A percentile compares a stretch with the other conserved stretches of the same genome.
phyloP scores from a whole-genome alignment of 2,797 vertebrate genomes.

The Eutrigla gurnardus region DNA sequence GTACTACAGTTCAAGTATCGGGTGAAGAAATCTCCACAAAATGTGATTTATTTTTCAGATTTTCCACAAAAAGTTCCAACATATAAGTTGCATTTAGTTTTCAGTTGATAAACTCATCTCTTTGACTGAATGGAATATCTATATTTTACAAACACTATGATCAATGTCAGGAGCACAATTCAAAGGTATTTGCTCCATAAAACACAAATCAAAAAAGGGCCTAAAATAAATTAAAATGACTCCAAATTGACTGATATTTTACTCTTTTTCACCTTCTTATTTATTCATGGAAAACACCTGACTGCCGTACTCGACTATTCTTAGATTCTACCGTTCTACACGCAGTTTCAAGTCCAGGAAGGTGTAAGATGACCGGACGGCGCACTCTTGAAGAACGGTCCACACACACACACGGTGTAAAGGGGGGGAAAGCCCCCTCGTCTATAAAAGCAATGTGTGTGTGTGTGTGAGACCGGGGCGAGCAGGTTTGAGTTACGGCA shows the following conservation, averaged over 20 bases:
- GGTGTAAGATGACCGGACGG: constrained; percentile 55
- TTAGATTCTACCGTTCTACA: constrained; percentile 5
- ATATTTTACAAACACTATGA: background rate
- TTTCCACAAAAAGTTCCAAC: background rate
- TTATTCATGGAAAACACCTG: constrained; percentile 12
- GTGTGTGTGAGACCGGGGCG: constrained; percentile 32
- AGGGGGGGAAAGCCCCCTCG: constrained; percentile 77
- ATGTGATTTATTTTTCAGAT: no score
- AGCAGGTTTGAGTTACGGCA: constrained; percentile 66
- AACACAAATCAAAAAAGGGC: no score
- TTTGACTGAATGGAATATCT: background rate
- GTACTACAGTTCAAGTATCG: background rate
- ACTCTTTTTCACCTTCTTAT: background rate
- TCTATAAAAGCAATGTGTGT: constrained; percentile 54
- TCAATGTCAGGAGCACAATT: background rate
- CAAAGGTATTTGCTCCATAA: no score
- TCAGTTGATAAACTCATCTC: background rate
- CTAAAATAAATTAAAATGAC: no score
- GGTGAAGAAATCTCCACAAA: no score
- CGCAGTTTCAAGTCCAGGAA: constrained; percentile 35
- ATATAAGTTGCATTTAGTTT: background rate
- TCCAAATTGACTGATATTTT: no score
- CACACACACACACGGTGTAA: constrained; percentile 53
- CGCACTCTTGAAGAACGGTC: constrained; percentile 39
- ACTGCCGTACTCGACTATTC: constrained; percentile 23